Evolutionary conservation across 2,113 vertebrate genomes (phyloP).

Genomic region (Rallus limicola): DNA sequence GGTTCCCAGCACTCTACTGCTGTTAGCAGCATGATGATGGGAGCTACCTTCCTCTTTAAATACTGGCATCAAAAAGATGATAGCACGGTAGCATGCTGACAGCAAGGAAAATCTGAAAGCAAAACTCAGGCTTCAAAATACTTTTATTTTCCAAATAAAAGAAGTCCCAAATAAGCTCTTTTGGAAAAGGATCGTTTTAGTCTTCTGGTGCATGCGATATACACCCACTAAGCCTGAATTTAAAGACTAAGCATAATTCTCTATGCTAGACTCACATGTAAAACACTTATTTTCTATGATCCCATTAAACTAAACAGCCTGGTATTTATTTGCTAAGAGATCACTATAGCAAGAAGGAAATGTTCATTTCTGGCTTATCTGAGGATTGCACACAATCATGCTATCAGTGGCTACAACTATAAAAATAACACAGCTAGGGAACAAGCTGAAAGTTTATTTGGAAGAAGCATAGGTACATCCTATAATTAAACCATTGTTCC

Average conservation of each 20-base stretch:
- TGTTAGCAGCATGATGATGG: not conserved
- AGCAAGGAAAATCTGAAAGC: not conserved
- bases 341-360: conserved; percentile 8
- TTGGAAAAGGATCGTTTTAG: not conserved
- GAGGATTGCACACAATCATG: conserved; percentile 2
- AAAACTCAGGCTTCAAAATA: not conserved
- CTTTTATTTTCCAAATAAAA: not conserved
- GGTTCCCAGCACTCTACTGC: not conserved
- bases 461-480: conserved; percentile 49
- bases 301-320: not conserved
- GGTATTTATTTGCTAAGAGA: not conserved
- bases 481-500: conserved; percentile 49
- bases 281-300: not conserved
- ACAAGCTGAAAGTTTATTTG: conserved; percentile 46
- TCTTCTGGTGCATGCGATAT: not conserved
- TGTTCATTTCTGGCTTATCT: conserved; percentile 19
- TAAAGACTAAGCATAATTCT: not conserved
- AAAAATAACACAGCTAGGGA: conserved; percentile 36
- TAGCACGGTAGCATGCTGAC: not conserved
- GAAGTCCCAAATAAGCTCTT: not conserved
- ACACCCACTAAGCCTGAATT: not conserved
- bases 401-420: not conserved
- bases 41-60: not conserved
- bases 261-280: not conserved
- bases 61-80: not conserved